Base-by-base conservation (phyloP, 1,140 invertebrate genomes). In the Psix sp. region DNA sequence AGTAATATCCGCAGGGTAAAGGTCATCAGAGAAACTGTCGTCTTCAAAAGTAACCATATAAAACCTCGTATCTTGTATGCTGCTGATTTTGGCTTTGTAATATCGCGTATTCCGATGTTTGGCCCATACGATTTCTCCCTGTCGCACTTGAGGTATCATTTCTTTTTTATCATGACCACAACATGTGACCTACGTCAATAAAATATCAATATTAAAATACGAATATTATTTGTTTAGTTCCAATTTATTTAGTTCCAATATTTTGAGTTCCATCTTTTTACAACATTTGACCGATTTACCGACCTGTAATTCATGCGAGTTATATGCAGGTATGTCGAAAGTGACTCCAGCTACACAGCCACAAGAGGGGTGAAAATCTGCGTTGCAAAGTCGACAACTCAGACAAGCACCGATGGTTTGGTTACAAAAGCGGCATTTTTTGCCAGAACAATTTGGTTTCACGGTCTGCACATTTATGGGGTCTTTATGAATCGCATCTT, bases 1-100 rank as follows among this genome's bases (percentile, higher is more conserved):
- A 16, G 77, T 79, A 52, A 91, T 85, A 80, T 90, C 88, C 35
- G 88, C 82, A 24, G 90, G 89, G 52, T 85, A 88, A 2, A 91
- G 75, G 82, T 92, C 90, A 45, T 91, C 88, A 39, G 89, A 90
- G 66, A 89, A 91, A 35, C 91, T 92, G 3, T 89, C 87, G 80
- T 93, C 92, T 31, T 88, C 87, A 80, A 93, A 93, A 16, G 90
- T 89, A 2, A 93, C 90, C 75, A 88, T 89, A 71, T 90, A 91
- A 70, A 89, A 90, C 17, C 87, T 78, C 17, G 88, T 86, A 15
- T 85, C 81, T 18, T 87, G 80, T 13, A 89, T 88, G 11, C 87
- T 84, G 1, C 82, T 65, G 7, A 93, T 87, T 48, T 82, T 88
- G 6, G 87, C 90, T 57, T 88, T 86, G 79, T 92, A 92, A 79